These are phyloP conservation scores for Crenichthys baileyi DNA, from an alignment of 2,797 vertebrate genomes.

Conservation along the genomic window DNA sequence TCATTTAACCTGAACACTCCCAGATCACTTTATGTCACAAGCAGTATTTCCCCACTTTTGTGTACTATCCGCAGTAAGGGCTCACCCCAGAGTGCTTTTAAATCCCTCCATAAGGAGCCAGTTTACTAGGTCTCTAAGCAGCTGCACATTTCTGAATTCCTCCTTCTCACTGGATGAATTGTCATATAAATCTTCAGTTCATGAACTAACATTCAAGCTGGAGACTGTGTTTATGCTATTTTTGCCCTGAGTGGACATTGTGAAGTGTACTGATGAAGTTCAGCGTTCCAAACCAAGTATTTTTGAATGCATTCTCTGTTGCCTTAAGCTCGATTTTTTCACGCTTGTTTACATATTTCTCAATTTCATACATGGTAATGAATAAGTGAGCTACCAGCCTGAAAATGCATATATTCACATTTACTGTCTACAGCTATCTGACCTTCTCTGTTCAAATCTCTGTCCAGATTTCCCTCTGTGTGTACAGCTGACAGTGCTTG, in stretches of 20 bases:
- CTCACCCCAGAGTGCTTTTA: not conserved
- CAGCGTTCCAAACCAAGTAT: not conserved
- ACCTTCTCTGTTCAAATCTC: constrained; percentile 58
- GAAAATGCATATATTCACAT: not conserved
- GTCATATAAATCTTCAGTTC: too few species aligned
- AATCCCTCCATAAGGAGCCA: not conserved
- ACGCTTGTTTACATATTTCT: not conserved
- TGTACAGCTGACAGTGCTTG: constrained; percentile 74
- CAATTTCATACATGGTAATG: not conserved
- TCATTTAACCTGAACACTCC: too few species aligned
- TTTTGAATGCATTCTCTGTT: not conserved
- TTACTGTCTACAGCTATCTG: constrained; percentile 38
- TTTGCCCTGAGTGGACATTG: not conserved
- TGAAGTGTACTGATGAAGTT: not conserved
- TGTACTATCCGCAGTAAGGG: not conserved
- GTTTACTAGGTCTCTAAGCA: not conserved
- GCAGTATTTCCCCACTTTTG: not conserved
- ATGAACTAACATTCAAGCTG: not conserved
- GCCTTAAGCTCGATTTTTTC: not conserved
- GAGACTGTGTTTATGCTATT: not conserved
- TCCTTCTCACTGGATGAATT: not conserved
- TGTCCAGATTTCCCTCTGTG: constrained; percentile 66
- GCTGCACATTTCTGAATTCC: not conserved
- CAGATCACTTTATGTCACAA: not conserved
- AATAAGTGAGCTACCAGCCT: not conserved